These are phyloP conservation scores for Littorina saxatilis DNA, from an alignment of 1,140 invertebrate genomes.

Conservation along the genomic window DNA sequence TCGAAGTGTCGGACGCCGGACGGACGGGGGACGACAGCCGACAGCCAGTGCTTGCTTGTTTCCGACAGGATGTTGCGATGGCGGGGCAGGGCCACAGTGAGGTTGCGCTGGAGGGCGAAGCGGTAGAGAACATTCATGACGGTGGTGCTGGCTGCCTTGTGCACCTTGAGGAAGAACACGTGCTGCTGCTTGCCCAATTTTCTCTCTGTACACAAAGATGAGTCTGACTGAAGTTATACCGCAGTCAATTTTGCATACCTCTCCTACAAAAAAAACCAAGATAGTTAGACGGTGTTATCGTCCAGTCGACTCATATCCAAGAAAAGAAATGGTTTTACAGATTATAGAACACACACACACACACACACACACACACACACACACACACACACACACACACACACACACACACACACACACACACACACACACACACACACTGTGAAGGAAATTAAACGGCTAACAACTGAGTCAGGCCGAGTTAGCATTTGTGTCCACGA, in stretches of 20 bases:
- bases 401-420: conserved; percentile 19
- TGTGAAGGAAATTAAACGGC: no score
- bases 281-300: neutral
- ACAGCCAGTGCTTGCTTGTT: conserved; percentile 21
- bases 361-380: neutral
- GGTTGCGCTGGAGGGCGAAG: conserved; percentile 77
- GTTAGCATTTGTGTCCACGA: neutral
- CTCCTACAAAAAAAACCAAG: neutral
- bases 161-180: conserved; percentile 45
- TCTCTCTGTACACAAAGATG: neutral
- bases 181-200: neutral
- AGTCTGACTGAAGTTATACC: neutral
- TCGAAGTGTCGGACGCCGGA: conserved; percentile 42
- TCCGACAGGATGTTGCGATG: conserved; percentile 48
- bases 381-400: neutral
- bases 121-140: conserved; percentile 77
- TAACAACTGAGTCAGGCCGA: neutral
- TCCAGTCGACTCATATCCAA: neutral
- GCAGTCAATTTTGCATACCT: neutral
- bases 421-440: conserved; percentile 2
- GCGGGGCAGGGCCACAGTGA: conserved; percentile 74
- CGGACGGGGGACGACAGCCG: conserved; percentile 26
- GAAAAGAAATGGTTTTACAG: neutral
- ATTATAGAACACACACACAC: neutral
- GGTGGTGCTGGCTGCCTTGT: conserved; percentile 78